Conservation (phyloP, 2,797 vertebrate genomes). For the Esox masquinongy region DNA sequence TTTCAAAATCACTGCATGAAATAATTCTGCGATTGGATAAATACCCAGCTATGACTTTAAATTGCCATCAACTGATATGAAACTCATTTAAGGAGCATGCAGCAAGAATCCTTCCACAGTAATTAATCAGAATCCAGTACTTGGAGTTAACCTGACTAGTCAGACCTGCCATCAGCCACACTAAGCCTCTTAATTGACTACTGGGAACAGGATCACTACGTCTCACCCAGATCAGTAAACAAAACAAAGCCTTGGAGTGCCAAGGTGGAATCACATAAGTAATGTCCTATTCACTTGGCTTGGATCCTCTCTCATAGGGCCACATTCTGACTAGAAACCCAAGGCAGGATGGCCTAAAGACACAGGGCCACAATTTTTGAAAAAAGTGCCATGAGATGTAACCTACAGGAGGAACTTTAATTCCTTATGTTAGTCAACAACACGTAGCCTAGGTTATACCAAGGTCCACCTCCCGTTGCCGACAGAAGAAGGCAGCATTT, state of each 20-base stretch:
- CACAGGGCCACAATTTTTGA: background rate
- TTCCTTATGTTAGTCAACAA: constrained; percentile 20
- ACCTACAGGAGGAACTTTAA: constrained; percentile 15
- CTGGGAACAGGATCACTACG: constrained; percentile 35
- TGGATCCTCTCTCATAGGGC: too few relatives aligned
- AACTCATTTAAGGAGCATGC: too few relatives aligned
- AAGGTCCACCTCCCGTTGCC: constrained; percentile 6
- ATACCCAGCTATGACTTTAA: too few relatives aligned
- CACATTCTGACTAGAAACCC: background rate
- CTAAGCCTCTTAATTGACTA: constrained; percentile 51
- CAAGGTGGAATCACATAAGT: background rate
- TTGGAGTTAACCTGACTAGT: background rate
- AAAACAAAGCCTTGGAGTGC: constrained; percentile 19
- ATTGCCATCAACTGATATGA: too few relatives aligned
- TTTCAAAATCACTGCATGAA: too few relatives aligned
- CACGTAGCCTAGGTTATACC: constrained; percentile 29
- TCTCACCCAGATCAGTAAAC: constrained; percentile 43
- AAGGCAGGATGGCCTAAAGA: background rate
- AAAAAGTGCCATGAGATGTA: constrained; percentile 18
- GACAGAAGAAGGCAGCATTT: background rate
- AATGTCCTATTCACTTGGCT: background rate
- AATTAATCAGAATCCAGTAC: background rate
- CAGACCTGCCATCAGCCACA: constrained; percentile 23
- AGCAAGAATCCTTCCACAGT: background rate
- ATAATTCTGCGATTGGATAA: too few relatives aligned